Conservation (phyloP, 2,113 vertebrate genomes). For the Caracal caracal region DNA sequence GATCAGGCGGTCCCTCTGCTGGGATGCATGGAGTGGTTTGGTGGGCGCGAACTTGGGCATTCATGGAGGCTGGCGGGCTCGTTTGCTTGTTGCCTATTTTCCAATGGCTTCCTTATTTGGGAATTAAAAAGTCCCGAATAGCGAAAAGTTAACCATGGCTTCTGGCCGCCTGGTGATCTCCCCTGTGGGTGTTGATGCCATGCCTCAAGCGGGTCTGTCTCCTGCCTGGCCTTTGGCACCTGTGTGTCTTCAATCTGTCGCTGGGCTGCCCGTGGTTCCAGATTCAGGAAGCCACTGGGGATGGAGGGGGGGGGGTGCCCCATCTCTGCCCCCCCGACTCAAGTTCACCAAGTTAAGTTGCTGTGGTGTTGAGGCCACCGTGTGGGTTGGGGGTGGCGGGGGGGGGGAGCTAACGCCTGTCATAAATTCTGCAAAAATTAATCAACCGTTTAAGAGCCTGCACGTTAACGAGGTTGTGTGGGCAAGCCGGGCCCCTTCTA, state of each 20-base stretch:
- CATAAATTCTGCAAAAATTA: conserved; percentile 95
- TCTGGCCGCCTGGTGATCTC: not conserved
- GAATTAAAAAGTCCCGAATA: conserved; percentile 41
- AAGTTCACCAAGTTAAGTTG: conserved; percentile 82
- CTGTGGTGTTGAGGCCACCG: conserved; percentile 74
- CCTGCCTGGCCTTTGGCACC: conserved; percentile 42
- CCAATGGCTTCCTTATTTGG: not conserved
- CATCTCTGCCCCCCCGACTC: not conserved
- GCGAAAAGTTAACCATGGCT: conserved; percentile 66
- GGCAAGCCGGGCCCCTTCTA: conserved; percentile 91
- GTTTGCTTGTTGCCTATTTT: not conserved
- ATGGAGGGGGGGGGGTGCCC: not conserved
- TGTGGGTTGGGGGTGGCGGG: conserved; percentile 24
- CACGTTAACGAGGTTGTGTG: conserved; percentile 92
- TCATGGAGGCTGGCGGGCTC: not conserved
- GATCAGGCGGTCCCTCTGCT: conserved; percentile 74
- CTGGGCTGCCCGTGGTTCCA: conserved; percentile 3
- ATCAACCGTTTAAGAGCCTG: conserved; percentile 97
- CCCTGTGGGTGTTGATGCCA: not conserved
- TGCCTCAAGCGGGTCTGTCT: not conserved
- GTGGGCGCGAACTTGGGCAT: conserved; percentile 27
- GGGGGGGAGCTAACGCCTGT: conserved; percentile 75
- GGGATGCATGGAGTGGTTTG: not conserved
- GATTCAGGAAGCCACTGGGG: not conserved
- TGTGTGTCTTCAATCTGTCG: not conserved